Conservation (phyloP, 37 sponge, comb jelly and placozoan species). For the Eunapius fragilis region DNA sequence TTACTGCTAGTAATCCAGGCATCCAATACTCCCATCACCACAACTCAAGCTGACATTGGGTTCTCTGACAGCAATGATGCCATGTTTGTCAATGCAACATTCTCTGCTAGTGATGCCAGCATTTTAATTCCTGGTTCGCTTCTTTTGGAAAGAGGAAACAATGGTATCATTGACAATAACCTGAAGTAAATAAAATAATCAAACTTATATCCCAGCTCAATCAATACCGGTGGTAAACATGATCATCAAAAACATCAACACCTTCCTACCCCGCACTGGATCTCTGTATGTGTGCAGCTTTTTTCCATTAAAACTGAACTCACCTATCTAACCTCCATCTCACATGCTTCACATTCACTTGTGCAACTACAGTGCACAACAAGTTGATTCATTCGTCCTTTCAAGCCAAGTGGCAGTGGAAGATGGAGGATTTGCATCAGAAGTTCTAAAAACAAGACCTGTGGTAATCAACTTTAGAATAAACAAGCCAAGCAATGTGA, state of each 20-base stretch:
- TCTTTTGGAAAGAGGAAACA: not conserved
- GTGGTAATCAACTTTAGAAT: slow-evolving; percentile 2
- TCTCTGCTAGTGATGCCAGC: not conserved
- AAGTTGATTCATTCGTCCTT: not conserved
- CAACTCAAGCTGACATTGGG: not conserved
- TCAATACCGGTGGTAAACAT: slow-evolving; percentile 18
- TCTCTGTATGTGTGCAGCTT: not conserved
- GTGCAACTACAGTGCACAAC: not conserved
- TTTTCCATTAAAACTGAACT: not conserved
- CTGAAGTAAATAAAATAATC: not conserved
- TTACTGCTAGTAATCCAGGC: not conserved
- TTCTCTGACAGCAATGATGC: not conserved
- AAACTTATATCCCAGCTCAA: not conserved
- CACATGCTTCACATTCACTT: not conserved
- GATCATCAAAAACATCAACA: slow-evolving; percentile 14
- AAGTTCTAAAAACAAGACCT: slow-evolving; percentile 7
- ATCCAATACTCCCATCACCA: not conserved
- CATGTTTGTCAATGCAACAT: not conserved
- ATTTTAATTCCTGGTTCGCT: not conserved
- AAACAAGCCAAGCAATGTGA: not conserved
- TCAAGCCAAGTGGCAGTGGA: slow-evolving; percentile 15
- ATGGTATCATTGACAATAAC: not conserved
- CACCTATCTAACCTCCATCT: too few relatives aligned
- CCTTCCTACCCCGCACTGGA: slow-evolving; percentile 2
- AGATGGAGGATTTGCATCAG: not conserved